These are phyloP conservation scores for Geopemphigus sp. DNA, from an alignment of 1,140 invertebrate genomes.

Conservation along the genomic window DNA sequence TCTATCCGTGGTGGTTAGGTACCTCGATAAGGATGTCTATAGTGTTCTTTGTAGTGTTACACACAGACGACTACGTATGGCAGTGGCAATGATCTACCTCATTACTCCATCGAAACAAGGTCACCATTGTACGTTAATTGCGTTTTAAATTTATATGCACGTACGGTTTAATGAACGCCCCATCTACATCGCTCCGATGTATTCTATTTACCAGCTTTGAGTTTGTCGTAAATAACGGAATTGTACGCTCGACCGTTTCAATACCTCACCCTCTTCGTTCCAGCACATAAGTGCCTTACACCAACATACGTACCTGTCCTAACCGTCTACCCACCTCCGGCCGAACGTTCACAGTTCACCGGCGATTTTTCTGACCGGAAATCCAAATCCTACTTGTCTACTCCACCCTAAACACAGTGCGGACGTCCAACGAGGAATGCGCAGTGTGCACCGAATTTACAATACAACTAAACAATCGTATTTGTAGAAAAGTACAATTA, in stretches of 20 bases:
- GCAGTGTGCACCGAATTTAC: no score
- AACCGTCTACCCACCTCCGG: neutral
- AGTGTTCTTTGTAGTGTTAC: neutral
- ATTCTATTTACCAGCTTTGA: neutral
- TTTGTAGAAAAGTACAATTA: no score
- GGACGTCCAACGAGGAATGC: no score
- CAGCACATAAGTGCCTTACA: neutral
- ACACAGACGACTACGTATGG: neutral
- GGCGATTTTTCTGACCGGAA: neutral
- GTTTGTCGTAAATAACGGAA: conserved; percentile 34
- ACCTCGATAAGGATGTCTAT: neutral
- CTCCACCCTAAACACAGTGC: neutral
- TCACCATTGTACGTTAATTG: conserved; percentile 13
- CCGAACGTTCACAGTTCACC: neutral
- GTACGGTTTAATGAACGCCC: neutral
- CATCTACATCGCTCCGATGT: neutral
- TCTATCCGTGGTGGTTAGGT: neutral
- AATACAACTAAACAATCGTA: no score
- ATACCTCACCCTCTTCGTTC: neutral
- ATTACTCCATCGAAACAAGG: neutral
- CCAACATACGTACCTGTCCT: neutral
- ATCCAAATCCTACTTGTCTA: neutral
- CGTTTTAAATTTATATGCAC: neutral
- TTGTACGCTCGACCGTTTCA: neutral
- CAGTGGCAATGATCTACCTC: conserved; percentile 3